A percentile compares a stretch with the other conserved stretches of the same genome.
phyloP scores from a whole-genome alignment of 2,113 vertebrate species.

The Malurus melanocephalus region DNA sequence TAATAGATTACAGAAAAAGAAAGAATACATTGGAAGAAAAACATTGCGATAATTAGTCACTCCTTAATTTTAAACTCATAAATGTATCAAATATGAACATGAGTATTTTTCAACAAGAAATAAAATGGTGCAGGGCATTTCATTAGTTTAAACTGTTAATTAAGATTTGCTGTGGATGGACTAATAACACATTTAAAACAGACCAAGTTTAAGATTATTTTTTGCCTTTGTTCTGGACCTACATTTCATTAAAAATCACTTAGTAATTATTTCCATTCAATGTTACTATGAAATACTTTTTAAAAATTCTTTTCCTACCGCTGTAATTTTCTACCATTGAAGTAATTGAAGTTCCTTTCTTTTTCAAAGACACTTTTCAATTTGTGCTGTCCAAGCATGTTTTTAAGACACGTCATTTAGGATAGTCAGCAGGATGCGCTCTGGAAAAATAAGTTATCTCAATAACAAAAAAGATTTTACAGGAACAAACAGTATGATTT shows the following conservation, averaged over 20 bases:
- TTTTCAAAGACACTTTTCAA: not conserved
- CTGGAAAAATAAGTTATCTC: constrained; percentile 24
- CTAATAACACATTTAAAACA: not conserved
- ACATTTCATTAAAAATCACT: not conserved
- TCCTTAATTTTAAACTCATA: not conserved
- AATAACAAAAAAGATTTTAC: constrained; percentile 28
- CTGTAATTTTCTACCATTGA: constrained; percentile 19
- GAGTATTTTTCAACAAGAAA: not conserved
- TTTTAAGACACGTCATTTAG: constrained; percentile 52
- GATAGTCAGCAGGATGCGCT: constrained; percentile 20
- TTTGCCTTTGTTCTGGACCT: not conserved
- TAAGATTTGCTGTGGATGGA: not conserved
- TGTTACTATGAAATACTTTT: not conserved
- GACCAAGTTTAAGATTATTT: not conserved
- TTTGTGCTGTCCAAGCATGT: constrained; percentile 30
- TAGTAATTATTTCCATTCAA: not conserved
- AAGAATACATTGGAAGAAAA: not conserved
- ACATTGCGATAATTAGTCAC: not conserved
- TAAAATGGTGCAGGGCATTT: not conserved
- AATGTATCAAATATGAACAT: not conserved
- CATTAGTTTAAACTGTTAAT: not conserved
- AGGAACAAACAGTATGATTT: constrained; percentile 36
- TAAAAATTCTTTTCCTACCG: not conserved
- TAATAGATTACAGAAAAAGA: not conserved
- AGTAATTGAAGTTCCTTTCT: constrained; percentile 2